Evolutionary conservation across 2,888 invertebrate species (phyloP).

Genomic region (Ectemnius continuus): DNA sequence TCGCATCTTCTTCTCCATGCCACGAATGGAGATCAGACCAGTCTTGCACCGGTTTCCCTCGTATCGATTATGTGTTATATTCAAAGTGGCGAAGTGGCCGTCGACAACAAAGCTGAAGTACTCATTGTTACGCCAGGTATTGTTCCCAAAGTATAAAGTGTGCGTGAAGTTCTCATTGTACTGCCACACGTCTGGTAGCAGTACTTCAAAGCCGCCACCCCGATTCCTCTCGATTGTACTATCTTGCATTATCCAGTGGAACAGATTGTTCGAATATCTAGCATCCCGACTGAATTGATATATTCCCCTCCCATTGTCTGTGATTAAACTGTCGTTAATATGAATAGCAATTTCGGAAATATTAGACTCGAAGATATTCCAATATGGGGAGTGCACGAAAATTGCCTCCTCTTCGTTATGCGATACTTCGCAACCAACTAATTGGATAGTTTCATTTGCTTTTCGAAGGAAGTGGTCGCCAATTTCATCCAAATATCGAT

Average conservation of each 20-base stretch:
- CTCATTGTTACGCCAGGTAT: conserved; percentile 91
- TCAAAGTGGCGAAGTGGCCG: conserved; percentile 95
- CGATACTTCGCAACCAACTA: conserved; percentile 89
- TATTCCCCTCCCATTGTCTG: conserved; percentile 92
- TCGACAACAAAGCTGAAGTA: conserved; percentile 91
- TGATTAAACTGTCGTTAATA: conserved; percentile 90
- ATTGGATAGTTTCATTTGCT: conserved; percentile 91
- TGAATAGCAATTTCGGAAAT: conserved; percentile 94
- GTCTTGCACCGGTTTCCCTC: conserved; percentile 90
- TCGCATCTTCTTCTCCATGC: conserved; percentile 97
- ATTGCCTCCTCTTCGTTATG: conserved; percentile 90
- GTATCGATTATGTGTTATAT: conserved; percentile 91
- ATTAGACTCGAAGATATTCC: conserved; percentile 91
- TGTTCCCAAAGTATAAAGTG: conserved; percentile 91
- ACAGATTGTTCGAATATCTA: conserved; percentile 96
- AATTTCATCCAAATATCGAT: conserved; percentile 90
- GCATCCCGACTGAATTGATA: conserved; percentile 95
- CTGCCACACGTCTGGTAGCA: conserved; percentile 96
- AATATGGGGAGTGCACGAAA: conserved; percentile 89
- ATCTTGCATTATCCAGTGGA: conserved; percentile 94
- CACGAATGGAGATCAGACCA: conserved; percentile 89
- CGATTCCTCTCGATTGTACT: conserved; percentile 91
- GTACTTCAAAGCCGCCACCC: conserved; percentile 92
- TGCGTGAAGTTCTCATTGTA: conserved; percentile 97
- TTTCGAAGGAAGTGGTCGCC: conserved; percentile 92